A percentile compares a stretch with the other conserved stretches of the same genome.
Conservation (phyloP, 2,797 vertebrate species). For the Gobio occitaniae region DNA sequence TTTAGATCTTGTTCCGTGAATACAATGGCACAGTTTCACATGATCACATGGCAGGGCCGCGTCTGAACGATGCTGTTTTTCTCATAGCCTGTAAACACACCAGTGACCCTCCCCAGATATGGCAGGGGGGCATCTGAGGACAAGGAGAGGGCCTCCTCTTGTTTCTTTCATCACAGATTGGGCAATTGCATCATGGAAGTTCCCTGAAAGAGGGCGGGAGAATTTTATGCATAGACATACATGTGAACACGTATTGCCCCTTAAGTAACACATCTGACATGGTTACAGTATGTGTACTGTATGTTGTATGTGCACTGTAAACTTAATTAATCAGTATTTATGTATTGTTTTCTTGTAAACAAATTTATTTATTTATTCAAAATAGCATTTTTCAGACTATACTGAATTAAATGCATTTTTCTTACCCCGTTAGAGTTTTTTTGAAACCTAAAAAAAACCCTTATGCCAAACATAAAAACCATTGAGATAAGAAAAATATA, state of each 20-base stretch:
- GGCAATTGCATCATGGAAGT: slow-evolving; percentile 3
- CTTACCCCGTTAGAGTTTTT: too few species aligned
- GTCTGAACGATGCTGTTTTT: not conserved
- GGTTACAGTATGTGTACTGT: not conserved
- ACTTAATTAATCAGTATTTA: not conserved
- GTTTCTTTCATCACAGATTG: slow-evolving; percentile 14
- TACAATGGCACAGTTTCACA: slow-evolving; percentile 31
- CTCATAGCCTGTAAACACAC: slow-evolving; percentile 18
- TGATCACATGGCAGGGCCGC: not conserved
- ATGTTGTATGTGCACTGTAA: not conserved
- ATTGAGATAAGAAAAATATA: not conserved
- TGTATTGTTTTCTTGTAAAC: not conserved
- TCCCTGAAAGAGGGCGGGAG: not conserved
- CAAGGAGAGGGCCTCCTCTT: slow-evolving; percentile 5
- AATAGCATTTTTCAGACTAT: not conserved
- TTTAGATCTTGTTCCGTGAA: slow-evolving; percentile 24
- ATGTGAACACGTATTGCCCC: not conserved
- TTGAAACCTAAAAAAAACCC: not conserved
- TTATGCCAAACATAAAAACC: not conserved
- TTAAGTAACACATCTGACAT: not conserved
- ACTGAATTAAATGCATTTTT: too few species aligned
- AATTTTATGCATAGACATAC: not conserved
- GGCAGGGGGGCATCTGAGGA: not conserved
- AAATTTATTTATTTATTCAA: not conserved
- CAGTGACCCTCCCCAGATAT: slow-evolving; percentile 12